Evolutionary conservation across 2,113 vertebrate genomes (phyloP), one percentile per base, ranked within the genome.

Genomic region (Lophotis ruficrista): DNA sequence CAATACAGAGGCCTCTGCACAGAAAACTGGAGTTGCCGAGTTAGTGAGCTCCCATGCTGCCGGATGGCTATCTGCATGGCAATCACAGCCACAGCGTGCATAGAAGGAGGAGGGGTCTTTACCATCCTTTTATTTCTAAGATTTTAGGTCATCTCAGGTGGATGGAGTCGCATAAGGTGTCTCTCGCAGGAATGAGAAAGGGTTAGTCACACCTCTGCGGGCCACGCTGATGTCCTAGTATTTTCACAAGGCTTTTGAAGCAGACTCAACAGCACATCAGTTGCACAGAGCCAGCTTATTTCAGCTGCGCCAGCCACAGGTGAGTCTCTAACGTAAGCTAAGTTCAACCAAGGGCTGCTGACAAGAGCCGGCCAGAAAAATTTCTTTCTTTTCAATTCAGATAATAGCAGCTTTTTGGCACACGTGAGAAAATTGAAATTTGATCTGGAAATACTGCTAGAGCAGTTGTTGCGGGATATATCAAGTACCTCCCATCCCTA

Each of bases 231-330:
- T 61, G 41, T 53, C 43, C 70, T n/a, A 68, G 66, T 65, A 90
- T 72, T 93, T 94, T 45, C 76, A 89, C n/a, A 54, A 58, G 58
- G 60, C 64, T 83, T 92, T 83, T 70, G 64, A 94, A 91, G 64
- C 33, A 73, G 47, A 14, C 25, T 93, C 31, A 43, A 20, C 37
- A 43, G 50, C 14, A 53, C 56, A 38, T 17, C 54, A 66, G 1
- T 43, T 78, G 68, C 58, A 66, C 31, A 65, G 41, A 86, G 17
- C 2, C 77, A 48, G 30, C 3, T 89, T 79, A 62, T 58, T 92
- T 80, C 47, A 70, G 64, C 38, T 73, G 7, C 33, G 58, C 60
- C 24, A 66, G 51, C 28, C 56, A 9, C 28, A 75, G 73, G 82
- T 41, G 50, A 94, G 41, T 61, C 47, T 69, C 18, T 71, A 53